phyloP scores from a whole-genome alignment of 2,797 vertebrate genomes.

The Malurus leucopterus region DNA sequence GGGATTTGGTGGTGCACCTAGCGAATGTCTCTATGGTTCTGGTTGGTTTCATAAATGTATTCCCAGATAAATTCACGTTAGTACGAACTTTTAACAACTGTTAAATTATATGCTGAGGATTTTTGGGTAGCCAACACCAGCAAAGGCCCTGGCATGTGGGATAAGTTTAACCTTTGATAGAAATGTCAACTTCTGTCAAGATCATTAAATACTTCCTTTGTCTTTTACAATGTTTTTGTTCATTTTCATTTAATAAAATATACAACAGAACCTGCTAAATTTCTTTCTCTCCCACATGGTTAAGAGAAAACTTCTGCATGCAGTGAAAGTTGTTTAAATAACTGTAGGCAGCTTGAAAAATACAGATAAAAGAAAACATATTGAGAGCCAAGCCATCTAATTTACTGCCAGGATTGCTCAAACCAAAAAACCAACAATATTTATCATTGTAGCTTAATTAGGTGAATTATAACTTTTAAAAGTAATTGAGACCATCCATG shows the following conservation, averaged over 20 bases:
- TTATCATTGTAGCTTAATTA: background rate
- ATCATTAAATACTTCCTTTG: background rate
- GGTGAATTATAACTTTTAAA: background rate
- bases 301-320: background rate
- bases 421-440: background rate
- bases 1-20: background rate
- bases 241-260: background rate
- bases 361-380: background rate
- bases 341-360: background rate
- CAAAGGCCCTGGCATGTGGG: background rate
- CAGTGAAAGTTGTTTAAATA: background rate
- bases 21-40: rapidly evolving
- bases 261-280: background rate
- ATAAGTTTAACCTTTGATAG: background rate
- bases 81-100: background rate
- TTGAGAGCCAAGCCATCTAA: background rate
- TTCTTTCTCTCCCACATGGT: background rate
- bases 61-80: background rate
- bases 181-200: background rate
- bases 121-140: background rate
- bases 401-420: background rate
- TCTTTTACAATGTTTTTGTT: background rate
- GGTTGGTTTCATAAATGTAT: background rate
- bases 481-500: background rate
- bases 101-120: background rate